Evolutionary conservation across 2,888 invertebrate species (phyloP).

Genomic region (Hypselothyrea guttata): DNA sequence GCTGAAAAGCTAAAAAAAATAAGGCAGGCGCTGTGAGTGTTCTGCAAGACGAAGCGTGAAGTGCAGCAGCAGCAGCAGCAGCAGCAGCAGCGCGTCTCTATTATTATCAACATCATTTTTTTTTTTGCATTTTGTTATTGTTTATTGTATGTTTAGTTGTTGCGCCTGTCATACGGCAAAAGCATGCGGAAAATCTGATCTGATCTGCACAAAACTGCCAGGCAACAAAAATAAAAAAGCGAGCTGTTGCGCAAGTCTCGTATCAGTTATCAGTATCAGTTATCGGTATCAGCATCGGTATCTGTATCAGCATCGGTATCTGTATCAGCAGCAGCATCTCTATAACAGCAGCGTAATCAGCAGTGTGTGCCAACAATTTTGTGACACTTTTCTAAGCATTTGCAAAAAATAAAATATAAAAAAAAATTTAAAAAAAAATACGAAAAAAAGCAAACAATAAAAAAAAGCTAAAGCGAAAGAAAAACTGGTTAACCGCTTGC

Average conservation of each 20-base stretch:
- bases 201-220: constrained; percentile 44
- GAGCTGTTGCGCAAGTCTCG: constrained; percentile 40
- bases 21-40: constrained; percentile 57
- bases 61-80: constrained; percentile 51
- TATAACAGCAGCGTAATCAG: constrained; percentile 13
- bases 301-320: not conserved
- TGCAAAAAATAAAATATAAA: constrained; percentile 5
- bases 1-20: too few relatives aligned
- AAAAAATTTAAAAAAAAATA: constrained; percentile 24
- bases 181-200: constrained; percentile 60
- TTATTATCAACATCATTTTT: constrained; percentile 29
- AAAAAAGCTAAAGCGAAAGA: constrained; percentile 1
- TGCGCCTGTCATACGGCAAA: constrained; percentile 27
- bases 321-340: not conserved
- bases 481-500: constrained; percentile 38
- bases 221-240: constrained; percentile 25
- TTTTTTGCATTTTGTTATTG: constrained; percentile 39
- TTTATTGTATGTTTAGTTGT: constrained; percentile 17
- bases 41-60: constrained; percentile 78
- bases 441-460: constrained; percentile 11
- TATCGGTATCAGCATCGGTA: constrained; percentile 4
- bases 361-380: constrained; percentile 4
- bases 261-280: constrained; percentile 1
- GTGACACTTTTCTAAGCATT: constrained; percentile 47
- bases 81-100: too few relatives aligned